Base-by-base conservation (phyloP, 2,888 invertebrate species). In the Pardosa pseudoannulata region DNA sequence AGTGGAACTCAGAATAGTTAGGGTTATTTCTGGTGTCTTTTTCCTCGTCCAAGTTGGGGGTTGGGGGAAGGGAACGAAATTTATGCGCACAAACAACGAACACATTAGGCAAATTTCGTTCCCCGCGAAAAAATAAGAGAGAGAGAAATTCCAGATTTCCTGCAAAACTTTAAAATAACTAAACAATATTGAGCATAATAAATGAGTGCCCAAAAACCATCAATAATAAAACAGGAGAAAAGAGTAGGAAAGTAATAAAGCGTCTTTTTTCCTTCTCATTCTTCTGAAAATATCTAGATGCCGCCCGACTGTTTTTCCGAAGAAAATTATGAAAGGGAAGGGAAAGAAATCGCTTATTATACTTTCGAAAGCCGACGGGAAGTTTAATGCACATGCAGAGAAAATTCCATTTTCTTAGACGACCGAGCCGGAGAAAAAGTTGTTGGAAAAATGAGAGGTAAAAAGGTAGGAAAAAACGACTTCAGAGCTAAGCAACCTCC, bases 101-200 rank as follows among this genome's bases (percentile, higher is more conserved):
- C 83, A 85, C 83, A 85, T 85, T 85, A 85, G 83, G 83, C 83
- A 85, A 85, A 85, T 85, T 85, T 85, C 68, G 72, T 73, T 78
- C 78, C 39, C 75, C 68, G 50, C 28, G 50, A 64, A 71, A 79
- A 79, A 71, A 70, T 70, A 73, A 56, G 56, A 70, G 3, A 28
- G 64, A 65, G 41, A 70, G 27, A 70, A 29, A 73, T 73, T 65
- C 73, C 64, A 71, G 65, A 46, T 64, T 80, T 68, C 70, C 46
- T 56, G 74, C 46, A 72, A 83, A 83, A 85, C 73, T 85, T 85
- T 79, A 78, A 85, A 85, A 85, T 85, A 85, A 85, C 85, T 86
- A 86, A 86, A 86, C 86, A 86, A 79, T 78, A 78, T 85, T 85
- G 78, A 85, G 83, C 83, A 85, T 85, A 85, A 85, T 86, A 86